Percentiles rank a stretch among this genome's conserved stretches.
Conservation (phyloP, 2,113 vertebrate genomes). For the Rhea pennata region DNA sequence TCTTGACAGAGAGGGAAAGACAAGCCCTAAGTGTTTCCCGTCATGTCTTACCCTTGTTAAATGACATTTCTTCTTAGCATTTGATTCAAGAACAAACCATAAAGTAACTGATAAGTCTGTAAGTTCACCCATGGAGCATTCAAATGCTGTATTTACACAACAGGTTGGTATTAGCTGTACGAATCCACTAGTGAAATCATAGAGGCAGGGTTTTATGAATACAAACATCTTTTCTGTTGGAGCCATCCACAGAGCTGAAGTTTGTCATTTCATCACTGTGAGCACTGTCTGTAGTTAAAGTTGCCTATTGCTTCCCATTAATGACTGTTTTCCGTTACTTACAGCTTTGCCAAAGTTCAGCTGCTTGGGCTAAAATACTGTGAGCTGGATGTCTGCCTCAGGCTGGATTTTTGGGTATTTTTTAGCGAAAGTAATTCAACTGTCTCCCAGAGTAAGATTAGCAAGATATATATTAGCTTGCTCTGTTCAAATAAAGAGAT, state of each 20-base stretch:
- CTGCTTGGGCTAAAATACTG: neutral
- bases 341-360: conserved; percentile 1
- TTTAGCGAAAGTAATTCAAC: conserved; percentile 52
- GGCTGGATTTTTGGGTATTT: conserved; percentile 9
- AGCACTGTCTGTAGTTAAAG: neutral
- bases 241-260: neutral
- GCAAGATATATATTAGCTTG: neutral
- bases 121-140: neutral
- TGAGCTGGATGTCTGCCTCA: neutral
- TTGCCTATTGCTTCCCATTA: conserved; percentile 4
- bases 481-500: neutral
- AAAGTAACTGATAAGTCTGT: rapidly evolving
- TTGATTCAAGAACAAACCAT: neutral
- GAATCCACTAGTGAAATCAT: rapidly evolving
- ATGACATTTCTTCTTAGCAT: neutral
- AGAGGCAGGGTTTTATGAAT: neutral
- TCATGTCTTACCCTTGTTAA: neutral
- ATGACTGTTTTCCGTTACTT: neutral
- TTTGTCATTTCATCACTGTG: neutral
- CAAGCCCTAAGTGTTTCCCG: neutral
- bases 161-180: neutral
- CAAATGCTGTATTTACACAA: neutral
- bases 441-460: conserved; percentile 33
- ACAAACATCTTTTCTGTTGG: neutral
- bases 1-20: neutral